Base-by-base conservation (phyloP, 2,888 invertebrate species). In the Synanthedon vespiformis region DNA sequence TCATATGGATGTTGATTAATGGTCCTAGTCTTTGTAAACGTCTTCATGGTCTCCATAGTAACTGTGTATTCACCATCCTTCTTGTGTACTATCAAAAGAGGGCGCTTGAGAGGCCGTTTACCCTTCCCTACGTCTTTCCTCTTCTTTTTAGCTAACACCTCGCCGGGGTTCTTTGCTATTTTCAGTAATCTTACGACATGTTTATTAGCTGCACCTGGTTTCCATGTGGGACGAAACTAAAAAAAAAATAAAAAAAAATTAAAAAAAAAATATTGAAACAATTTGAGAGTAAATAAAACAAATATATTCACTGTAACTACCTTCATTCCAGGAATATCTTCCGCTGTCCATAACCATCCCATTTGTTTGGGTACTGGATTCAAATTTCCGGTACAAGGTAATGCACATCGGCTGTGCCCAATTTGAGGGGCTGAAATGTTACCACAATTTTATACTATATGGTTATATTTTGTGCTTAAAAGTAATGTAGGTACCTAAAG, bases 281-380 rank as follows among this genome's bases (percentile, higher is more conserved):
- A 34, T 34, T 34, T 34, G 10, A 10, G 10, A 10, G n/a, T 52
- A 13, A 22, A 14, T 40, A 52, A 50, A 53, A 13, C 40, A 51
- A 53, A 51, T n/a, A 40, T n/a, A 40, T 18, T 48, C 49, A 27
- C 2, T n/a, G 4, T 40, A 50, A 48, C 34, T 76, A 85, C 87
- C 80, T 79, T 82, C 56, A 84, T 54, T 49, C 86, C 88, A 50
- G 84, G 80, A 40, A 79, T 57, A 60, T 82, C 65, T 56, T 82
- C 79, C 53, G 84, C 75, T 56, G 70, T 84, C 88, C 88, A 88
- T 22, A 86, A 63, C 88, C 88, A 88, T n/a, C 88, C 88, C 86
- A 87, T 88, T 40, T 58, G 56, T 57, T 77, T 83, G n/a, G 87
- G 88, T 27, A 88, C 86, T 54, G 61, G 57, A 41, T 65, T 66